A percentile compares a stretch with the other conserved stretches of the same genome.
These are phyloP conservation scores for Pyrocoelia pectoralis DNA, from an alignment of 2,888 invertebrate genomes.

Conservation along the genomic window DNA sequence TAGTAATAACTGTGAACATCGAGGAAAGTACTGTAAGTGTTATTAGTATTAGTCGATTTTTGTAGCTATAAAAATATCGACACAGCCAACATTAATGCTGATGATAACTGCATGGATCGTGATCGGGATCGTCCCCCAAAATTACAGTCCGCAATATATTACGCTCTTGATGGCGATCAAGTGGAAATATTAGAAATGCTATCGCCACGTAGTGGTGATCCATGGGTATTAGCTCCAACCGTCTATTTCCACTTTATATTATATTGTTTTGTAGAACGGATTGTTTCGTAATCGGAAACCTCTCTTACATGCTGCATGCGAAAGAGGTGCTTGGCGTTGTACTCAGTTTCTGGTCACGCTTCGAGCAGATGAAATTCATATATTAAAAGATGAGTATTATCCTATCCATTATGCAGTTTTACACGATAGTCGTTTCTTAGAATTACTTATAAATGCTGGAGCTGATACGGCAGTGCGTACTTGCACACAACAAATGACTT, in stretches of 20 bases:
- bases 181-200: conserved; percentile 72
- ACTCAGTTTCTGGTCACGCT: conserved; percentile 72
- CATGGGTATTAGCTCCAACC: conserved; percentile 63
- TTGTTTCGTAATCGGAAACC: conserved; percentile 68
- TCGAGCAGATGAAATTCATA: conserved; percentile 73
- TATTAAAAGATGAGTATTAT: conserved; percentile 77
- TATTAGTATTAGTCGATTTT: neutral
- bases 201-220: conserved; percentile 73
- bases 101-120: conserved; percentile 62
- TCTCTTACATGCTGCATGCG: conserved; percentile 73
- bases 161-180: conserved; percentile 78
- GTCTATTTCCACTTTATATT: neutral
- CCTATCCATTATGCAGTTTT: conserved; percentile 80
- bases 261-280: conserved; percentile 52
- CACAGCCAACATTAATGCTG: conserved; percentile 59
- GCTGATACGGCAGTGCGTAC: conserved; percentile 75
- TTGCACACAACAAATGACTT: conserved; percentile 75
- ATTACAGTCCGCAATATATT: conserved; percentile 74
- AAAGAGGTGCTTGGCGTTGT: conserved; percentile 76
- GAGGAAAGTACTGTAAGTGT: conserved; percentile 67
- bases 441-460: conserved; percentile 71
- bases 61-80: neutral
- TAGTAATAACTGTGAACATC: conserved; percentile 73
- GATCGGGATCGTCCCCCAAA: conserved; percentile 59
- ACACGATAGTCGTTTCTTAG: conserved; percentile 75